Evolutionary conservation across 2,797 vertebrate genomes (phyloP), one percentile per base, ranked within the genome.

Genomic region (Astyanax mexicanus): DNA sequence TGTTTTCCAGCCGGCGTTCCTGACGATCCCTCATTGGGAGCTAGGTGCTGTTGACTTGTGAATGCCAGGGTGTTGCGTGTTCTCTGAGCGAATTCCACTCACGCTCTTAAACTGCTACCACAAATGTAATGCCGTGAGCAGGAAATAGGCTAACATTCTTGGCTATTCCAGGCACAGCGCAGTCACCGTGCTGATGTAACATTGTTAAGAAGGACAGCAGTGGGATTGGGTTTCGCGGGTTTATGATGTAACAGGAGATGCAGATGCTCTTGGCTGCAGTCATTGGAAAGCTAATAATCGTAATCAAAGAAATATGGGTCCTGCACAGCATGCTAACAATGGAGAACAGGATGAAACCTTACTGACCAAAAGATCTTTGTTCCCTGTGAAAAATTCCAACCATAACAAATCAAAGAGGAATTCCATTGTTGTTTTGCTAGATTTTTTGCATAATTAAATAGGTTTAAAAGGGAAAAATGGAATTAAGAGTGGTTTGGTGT

Each of bases 11-110:
- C 29, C 6, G 37, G 1, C 7, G 35, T 21, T 42, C 5, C 19
- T 47, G 52, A n/a, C 42, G 5, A 61, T 69, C 57, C 27, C 58
- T 70, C 15, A 40, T 64, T 61, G 69, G 65, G 45, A 69, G 55
- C 47, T 69, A 10, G 40, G 37, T 35, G 47, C 58, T 70, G 74
- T 25, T 69, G 44, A 51, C 69, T 40, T 23, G 40, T 37, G 25
- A 45, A n/a, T 44, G 7, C 51, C 17, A 25, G 7, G 35, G 7
- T n/a, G 29, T 65, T 55, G 19, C 29, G 47, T 32, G 27, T 60
- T 74, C 58, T 29, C 64, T 51, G 64, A 25, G 47, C 23, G 61
- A 74, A 45, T 52, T 74, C 23, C 51, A 29, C 38, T 52, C 37
- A 67, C 37, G 23, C 10, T 32, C 38, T 69, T 40, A 45, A 47